A percentile compares a stretch with the other conserved stretches of the same genome.
Evolutionary conservation across 2,888 invertebrate species (phyloP).

Genomic region (Euproctis similis): DNA sequence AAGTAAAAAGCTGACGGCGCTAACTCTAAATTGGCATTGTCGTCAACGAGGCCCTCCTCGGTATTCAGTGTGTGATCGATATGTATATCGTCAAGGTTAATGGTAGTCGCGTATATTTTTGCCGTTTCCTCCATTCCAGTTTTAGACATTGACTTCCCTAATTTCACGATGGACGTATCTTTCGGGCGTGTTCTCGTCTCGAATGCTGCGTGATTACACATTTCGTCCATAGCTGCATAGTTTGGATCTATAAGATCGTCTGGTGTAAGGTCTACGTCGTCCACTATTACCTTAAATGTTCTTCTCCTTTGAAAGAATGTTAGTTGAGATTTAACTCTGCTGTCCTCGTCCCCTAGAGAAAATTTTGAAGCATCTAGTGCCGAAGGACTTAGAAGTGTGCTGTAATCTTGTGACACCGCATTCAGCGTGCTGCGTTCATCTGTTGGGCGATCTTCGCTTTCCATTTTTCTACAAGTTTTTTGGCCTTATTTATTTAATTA

Average conservation of each 20-base stretch:
- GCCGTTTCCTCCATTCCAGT: conserved; percentile 26
- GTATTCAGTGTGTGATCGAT: conserved; percentile 68
- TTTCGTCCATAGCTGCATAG: conserved; percentile 48
- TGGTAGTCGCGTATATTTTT: conserved; percentile 64
- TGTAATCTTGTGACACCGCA: neutral
- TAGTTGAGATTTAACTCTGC: conserved; percentile 15
- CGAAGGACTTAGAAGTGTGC: neutral
- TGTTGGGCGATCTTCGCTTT: too few species aligned
- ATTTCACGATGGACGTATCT: conserved; percentile 36
- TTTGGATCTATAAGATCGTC: conserved; percentile 42
- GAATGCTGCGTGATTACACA: conserved; percentile 51
- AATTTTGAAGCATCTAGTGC: neutral
- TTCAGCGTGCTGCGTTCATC: neutral
- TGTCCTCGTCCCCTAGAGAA: neutral
- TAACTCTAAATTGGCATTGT: conserved; percentile 36
- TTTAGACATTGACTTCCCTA: conserved; percentile 28
- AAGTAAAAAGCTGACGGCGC: conserved; percentile 63
- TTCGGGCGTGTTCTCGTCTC: conserved; percentile 36
- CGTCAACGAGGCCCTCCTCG: conserved; percentile 41
- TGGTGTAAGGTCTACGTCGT: conserved; percentile 47
- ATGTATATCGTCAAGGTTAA: conserved; percentile 68
- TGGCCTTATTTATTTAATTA: too few species aligned
- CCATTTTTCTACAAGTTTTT: too few species aligned
- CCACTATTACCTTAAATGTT: conserved; percentile 34
- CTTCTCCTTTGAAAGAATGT: conserved; percentile 47